Evolutionary conservation across 1,140 invertebrate species (phyloP).

Genomic region (Adelges cooleyi): DNA sequence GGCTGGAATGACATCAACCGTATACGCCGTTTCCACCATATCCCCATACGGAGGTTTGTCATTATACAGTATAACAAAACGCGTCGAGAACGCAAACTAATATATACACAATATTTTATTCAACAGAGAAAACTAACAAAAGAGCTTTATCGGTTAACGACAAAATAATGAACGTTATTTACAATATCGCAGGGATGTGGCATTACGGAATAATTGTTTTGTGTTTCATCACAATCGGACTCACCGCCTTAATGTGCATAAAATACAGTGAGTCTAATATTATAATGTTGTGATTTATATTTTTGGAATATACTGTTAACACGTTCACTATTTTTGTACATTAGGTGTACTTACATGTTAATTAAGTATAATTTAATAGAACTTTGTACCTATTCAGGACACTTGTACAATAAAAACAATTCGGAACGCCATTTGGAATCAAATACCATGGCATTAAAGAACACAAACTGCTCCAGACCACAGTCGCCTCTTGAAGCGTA

Average conservation of each 20-base stretch:
- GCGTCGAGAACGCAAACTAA: conserved; percentile 29
- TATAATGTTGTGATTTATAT: too few relatives aligned
- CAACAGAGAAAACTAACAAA: conserved; percentile 6
- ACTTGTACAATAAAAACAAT: conserved; percentile 32
- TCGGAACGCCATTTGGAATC: conserved; percentile 23
- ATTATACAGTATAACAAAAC: neutral
- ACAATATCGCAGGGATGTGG: conserved; percentile 29
- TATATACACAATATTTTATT: too few relatives aligned
- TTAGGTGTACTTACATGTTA: too few relatives aligned
- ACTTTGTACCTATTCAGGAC: conserved; percentile 13
- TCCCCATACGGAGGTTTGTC: conserved; percentile 43
- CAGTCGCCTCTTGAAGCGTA: neutral
- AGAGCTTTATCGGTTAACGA: conserved; percentile 30
- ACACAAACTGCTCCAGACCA: conserved; percentile 7
- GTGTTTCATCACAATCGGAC: neutral
- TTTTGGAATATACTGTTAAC: too few relatives aligned
- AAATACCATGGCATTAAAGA: conserved; percentile 13
- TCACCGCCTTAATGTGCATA: neutral
- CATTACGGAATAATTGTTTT: conserved; percentile 23
- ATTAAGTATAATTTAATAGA: too few relatives aligned
- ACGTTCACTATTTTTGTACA: too few relatives aligned
- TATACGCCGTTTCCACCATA: conserved; percentile 53
- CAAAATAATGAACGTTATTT: conserved; percentile 27
- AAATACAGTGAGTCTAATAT: neutral
- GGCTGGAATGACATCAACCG: conserved; percentile 53